Base-by-base conservation (phyloP, 1,140 invertebrate genomes). In the Reticulitermes speratus region DNA sequence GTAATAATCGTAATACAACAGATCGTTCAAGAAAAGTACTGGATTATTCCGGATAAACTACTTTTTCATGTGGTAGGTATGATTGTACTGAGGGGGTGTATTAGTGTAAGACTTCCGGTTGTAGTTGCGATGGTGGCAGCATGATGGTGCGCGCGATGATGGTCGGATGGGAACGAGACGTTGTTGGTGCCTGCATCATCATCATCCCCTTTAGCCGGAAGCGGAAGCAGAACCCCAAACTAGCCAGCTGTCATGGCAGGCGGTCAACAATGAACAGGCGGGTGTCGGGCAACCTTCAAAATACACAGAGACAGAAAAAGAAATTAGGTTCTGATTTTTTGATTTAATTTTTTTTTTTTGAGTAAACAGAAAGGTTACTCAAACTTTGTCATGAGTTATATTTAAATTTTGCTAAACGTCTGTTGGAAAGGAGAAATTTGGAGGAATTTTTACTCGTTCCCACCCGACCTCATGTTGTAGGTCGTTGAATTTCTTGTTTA, bases 241-340 rank as follows among this genome's bases (percentile, higher is more conserved):
- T 75, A 75, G 65, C 65, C 65, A 30, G 52, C 14, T 55, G 52
- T 55, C 52, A 55, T 55, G 52, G 44, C 55, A 85, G 55, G 69
- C 85, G 44, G 69, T 69, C 75, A 55, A 59, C 30, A 44, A 65
- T 85, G 85, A 65, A 82, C 87, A 83, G 87, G 83, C 85, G 83
- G 86, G 85, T 83, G 86, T 44, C 85, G 69, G 86, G 69, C 85
- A 83, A 87, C 87, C 87, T 87, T 87, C 81, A 87, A 87, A 83
- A 87, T 82, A 87, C 87, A 87, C 83, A 87, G 82, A 87, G 45
- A 44, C 52, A 69, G 84, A 86, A 84, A 86, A 30, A 86, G 65
- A 75, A 75, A 75, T 75, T 75, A 75, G 85, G n/a, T 21, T 86
- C 65, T 75, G 84, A 23, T 84, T 84, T 52, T 30, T 6, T 55